phyloP scores from a whole-genome alignment of 2,888 invertebrate genomes.

The Phrixothrix hirtus region DNA sequence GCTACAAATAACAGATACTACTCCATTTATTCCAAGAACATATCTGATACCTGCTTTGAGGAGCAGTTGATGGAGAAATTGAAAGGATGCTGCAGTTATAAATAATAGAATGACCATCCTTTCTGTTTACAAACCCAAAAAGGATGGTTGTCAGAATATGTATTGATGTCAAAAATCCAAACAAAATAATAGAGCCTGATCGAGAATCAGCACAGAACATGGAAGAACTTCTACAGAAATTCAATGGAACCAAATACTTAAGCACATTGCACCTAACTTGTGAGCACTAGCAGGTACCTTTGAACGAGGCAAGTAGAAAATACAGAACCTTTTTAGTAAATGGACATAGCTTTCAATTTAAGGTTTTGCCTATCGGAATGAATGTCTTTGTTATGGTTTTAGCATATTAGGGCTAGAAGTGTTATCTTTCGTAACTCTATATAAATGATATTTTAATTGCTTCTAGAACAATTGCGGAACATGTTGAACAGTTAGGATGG shows the following conservation, averaged over 20 bases:
- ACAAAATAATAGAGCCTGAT: slow-evolving; percentile 17
- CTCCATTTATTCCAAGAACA: no score
- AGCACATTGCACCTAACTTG: slow-evolving; percentile 32
- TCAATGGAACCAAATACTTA: slow-evolving; percentile 29
- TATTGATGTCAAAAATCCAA: slow-evolving; percentile 7
- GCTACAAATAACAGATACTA: no score
- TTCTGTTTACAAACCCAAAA: neutral
- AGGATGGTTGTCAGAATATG: slow-evolving; percentile 3
- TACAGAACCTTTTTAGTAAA: slow-evolving; percentile 37
- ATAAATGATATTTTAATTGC: slow-evolving; percentile 30
- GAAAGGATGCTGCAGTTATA: neutral
- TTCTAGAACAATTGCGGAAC: slow-evolving; percentile 22
- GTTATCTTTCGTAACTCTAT: slow-evolving; percentile 21
- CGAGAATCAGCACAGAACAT: slow-evolving; percentile 7
- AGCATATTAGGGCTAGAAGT: slow-evolving; percentile 24
- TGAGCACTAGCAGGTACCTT: slow-evolving; percentile 39
- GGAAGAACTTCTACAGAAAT: no score
- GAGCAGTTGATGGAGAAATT: no score
- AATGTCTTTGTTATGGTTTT: slow-evolving; percentile 22
- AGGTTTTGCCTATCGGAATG: slow-evolving; percentile 27
- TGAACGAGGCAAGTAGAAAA: slow-evolving; percentile 26
- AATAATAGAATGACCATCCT: slow-evolving; percentile 3
- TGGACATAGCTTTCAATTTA: no score
- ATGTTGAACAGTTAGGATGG: slow-evolving; percentile 24
- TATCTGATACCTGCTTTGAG: no score